These are phyloP conservation scores for Enteromius radiatus DNA, from an alignment of 2,797 vertebrate genomes.

Conservation along the genomic window DNA sequence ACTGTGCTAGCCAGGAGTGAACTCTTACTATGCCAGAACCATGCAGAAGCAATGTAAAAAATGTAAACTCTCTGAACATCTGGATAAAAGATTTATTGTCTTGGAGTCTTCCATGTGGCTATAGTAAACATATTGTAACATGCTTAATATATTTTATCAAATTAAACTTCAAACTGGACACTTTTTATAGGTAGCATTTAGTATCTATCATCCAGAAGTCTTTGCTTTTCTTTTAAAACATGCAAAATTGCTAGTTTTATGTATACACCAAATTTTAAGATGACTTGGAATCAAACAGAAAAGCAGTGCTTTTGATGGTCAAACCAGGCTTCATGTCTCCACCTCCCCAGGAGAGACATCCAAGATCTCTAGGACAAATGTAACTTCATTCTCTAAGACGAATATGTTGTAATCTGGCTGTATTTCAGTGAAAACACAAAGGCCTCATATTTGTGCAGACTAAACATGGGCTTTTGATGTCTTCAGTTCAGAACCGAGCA, in stretches of 20 bases:
- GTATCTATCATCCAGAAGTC: not conserved
- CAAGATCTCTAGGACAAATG: conserved; percentile 13
- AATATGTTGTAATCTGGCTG: conserved; percentile 37
- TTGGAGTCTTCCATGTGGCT: not conserved
- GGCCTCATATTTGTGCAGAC: not conserved
- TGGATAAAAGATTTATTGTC: not conserved
- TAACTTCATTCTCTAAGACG: conserved; percentile 23
- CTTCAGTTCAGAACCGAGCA: conserved; percentile 3
- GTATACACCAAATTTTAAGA: not conserved
- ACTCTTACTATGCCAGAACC: not conserved
- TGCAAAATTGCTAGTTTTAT: not conserved
- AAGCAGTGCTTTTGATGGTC: not conserved
- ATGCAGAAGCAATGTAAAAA: not conserved
- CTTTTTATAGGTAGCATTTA: not conserved
- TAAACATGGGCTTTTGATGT: conserved; percentile 8
- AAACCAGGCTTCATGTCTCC: not conserved
- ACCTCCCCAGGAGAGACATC: not conserved
- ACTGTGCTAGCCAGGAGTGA: not conserved
- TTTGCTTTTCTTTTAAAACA: not conserved
- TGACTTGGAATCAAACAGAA: not conserved
- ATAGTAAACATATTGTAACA: not conserved
- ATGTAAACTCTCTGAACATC: conserved; percentile 8
- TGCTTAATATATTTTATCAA: not conserved
- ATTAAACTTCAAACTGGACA: not conserved
- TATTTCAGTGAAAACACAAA: conserved; percentile 23